Base-by-base conservation (phyloP, 2,113 vertebrate species). In the Zosterops borbonicus region DNA sequence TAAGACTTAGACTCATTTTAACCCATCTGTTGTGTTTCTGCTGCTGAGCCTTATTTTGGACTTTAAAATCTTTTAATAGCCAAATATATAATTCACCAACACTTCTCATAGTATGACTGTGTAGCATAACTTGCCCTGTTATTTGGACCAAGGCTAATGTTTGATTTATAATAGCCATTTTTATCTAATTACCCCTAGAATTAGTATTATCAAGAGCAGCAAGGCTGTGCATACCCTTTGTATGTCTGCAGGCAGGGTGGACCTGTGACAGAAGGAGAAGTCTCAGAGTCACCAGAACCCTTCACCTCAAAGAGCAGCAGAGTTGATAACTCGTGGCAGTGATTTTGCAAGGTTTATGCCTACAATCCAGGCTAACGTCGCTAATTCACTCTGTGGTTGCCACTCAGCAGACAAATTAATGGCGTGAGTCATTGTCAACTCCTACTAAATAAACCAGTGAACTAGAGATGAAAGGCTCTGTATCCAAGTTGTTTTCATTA, bases 401-500 rank as follows among this genome's bases (percentile, higher is more conserved):
- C 62, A 67, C 42, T 74, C 87, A 83, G 82, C 63, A 94, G 81
- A 76, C 42, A 83, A 92, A 92, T 95, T 79, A 89, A 84, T 53
- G 58, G 70, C 1, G 2, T 97, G 93, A 96, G 74, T 95, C 91
- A 90, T 42, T 79, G 79, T 78, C 84, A 76, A 85, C 78, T 79
- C 81, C 87, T 80, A 25, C 74, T 90, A 90, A 95, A 95, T 92
- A 95, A 94, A 83, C 64, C 56, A 39, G 47, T 85, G 79, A 83
- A 75, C 64, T 75, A 60, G 59, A 96, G 84, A 91, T 94, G 84
- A 96, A 96, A 95, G 87, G 82, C 41, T 86, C 75, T 85, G 41
- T 77, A 56, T 65, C 83, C 83, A 68, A 75, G 81, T 74, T 88
- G 79, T 89, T 97, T 89, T 92, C 82, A 86, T 90, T 96, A 96